Base-by-base conservation (phyloP, 2,797 vertebrate genomes). In the Salmo trutta region DNA sequence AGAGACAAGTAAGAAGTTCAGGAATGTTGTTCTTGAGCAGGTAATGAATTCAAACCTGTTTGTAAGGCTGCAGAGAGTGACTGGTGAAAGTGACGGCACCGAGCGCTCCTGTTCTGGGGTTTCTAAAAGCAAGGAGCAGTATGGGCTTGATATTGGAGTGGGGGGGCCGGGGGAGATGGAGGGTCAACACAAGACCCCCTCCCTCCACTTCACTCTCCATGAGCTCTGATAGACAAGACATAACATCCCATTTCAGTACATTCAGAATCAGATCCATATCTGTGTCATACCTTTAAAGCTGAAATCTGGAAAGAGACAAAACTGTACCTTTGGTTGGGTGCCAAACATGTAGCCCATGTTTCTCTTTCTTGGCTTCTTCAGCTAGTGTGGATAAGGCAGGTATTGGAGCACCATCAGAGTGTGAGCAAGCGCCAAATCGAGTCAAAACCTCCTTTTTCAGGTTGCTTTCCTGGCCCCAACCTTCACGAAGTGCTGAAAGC, bases 341-440 rank as follows among this genome's bases (percentile, higher is more conserved):
- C 78, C 92, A 19, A 73, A 90, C 78, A 72, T 86, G 65, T 62
- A 89, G 1, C 15, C 73, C 59, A 5, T 56, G 21, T 70, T 56
- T 71, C 64, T 65, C 76, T 65, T 77, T 70, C 19, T 67, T 83
- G 0, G 73, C 68, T 12, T 77, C 81, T 27, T 75, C 54, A 0
- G 75, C 56, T 0, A 93, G 81, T 56, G 84, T 76, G 19, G 73
- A 21, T 21, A 92, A 79, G 12, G 76, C 73, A 0, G 74, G 68
- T 41, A 5, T 47, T 8, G 79, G n/a, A 0, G 79, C 73, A 8
- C 33, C 71, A 2, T 79, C 78, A 0, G 84, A 75, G 0, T 1
- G 24, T 0, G 69, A 8, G 82, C 94, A 94, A 77, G 93, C 31
- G 73, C 92, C 93, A 77, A 94, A 92, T 33, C 31, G 62, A 52